phyloP scores from a whole-genome alignment of 2,113 vertebrate genomes.

The Microcebus ravelobensis region DNA sequence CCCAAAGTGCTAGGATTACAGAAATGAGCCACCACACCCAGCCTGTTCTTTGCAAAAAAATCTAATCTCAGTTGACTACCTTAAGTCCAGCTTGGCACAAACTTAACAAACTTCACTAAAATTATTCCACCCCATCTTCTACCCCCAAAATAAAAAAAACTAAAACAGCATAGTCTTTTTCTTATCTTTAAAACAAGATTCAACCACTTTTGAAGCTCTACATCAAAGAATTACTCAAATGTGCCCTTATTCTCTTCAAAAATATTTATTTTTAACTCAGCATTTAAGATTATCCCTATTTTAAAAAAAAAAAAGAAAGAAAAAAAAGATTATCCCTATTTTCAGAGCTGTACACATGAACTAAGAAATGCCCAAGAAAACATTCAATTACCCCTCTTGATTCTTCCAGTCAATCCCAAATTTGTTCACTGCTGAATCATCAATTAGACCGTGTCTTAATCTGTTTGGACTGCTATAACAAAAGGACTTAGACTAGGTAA shows the following conservation, averaged over 20 bases:
- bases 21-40: too few relatives aligned
- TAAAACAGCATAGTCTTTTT: not conserved
- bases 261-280: constrained; percentile 44
- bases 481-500: not conserved
- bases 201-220: not conserved
- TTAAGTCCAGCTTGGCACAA: constrained; percentile 21
- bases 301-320: not conserved
- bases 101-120: constrained; percentile 13
- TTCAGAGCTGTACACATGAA: not conserved
- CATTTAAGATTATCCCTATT: constrained; percentile 24
- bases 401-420: constrained; percentile 15
- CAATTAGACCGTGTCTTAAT: not conserved
- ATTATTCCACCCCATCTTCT: not conserved
- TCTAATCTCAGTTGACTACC: not conserved
- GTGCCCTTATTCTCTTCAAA: constrained; percentile 46
- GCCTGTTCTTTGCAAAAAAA: constrained; percentile 13
- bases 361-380: constrained; percentile 41
- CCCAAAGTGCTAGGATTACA: too few relatives aligned
- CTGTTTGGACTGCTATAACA: not conserved
- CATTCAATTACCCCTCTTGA: constrained; percentile 10
- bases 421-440: not conserved
- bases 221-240: constrained; percentile 43
- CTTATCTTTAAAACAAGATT: constrained; percentile 2
- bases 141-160: constrained; percentile 12
- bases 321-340: not conserved